These are phyloP conservation scores for Variabilichromis moorii DNA, from an alignment of 2,113 vertebrate species.

Conservation along the genomic window DNA sequence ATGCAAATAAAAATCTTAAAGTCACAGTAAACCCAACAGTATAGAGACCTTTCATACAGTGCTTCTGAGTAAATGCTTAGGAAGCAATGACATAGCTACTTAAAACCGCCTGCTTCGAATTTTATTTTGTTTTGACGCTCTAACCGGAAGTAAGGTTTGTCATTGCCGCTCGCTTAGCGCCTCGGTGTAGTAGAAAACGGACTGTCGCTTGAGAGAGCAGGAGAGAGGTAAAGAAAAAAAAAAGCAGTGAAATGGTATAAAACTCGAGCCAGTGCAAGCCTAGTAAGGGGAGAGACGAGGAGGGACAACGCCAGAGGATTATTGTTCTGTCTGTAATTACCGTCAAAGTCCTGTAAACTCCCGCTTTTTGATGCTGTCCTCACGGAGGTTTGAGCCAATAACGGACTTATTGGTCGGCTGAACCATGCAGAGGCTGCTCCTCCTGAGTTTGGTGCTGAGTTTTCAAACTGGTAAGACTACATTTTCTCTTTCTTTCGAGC, in stretches of 20 bases:
- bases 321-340: neutral
- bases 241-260: slow-evolving; percentile 37
- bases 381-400: slow-evolving; percentile 66
- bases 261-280: neutral
- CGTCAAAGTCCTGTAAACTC: slow-evolving; percentile 20
- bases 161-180: accelerated
- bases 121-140: slow-evolving; percentile 16
- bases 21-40: neutral
- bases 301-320: slow-evolving; percentile 33
- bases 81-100: neutral
- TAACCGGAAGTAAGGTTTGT: neutral
- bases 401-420: slow-evolving; percentile 68
- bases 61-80: neutral
- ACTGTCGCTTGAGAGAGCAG: slow-evolving; percentile 34
- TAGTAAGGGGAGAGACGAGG: neutral
- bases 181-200: slow-evolving; percentile 20
- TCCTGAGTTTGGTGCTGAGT: slow-evolving; percentile 69
- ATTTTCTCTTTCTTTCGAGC: neutral
- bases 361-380: slow-evolving; percentile 69
- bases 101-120: accelerated
- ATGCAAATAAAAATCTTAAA: neutral
- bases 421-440: slow-evolving; percentile 75
- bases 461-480: slow-evolving; percentile 64
- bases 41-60: neutral
- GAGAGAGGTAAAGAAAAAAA: neutral